Base-by-base conservation (phyloP, 2,113 vertebrate species). In the Acinonyx jubatus region DNA sequence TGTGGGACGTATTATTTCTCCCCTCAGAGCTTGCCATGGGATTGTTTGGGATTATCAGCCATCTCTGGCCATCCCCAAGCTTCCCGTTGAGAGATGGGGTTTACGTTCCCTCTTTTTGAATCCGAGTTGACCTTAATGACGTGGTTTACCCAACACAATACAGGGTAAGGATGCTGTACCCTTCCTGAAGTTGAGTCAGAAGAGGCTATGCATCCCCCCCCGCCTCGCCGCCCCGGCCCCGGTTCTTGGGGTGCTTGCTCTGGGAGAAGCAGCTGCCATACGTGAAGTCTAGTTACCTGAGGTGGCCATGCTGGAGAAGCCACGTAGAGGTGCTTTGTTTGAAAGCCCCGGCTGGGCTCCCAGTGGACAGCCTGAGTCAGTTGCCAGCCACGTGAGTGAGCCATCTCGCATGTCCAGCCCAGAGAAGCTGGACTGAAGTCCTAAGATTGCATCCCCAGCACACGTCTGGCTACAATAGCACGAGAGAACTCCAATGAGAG, bases 171-270 rank as follows among this genome's bases (percentile, higher is more conserved):
- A 61, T 48, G 36, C n/a, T 81, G 38, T 92, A 18, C 57, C 10
- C 0, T 13, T 92, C 45, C 29, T 8, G 66, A 48, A 23, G 10
- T 48, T 57, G n/a, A 9, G 14, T 55, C 66, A 29, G 66, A 33
- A 73, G 79, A 68, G 10, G 45, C 8, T 21, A 15, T 0, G 12
- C 16, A 71, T 79, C 29, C 45, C n/a, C 29, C 31, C 19, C 36
- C 7, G 0, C 41, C 41, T 5, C 41, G 4, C 38, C 41, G 0
- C 45, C 45, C 45, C 7, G 0, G 45, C 45, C 45, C 21, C n/a
- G 14, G 38, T 92, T 71, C 79, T 83, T 69, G 65, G 65, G 50
- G 71, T n/a, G 29, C 78, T 45, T 45, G 29, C 79, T 27, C 31
- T 48, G 29, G 23, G 61, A 50, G 36, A 61, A 27, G 36, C 29